phyloP scores from a whole-genome alignment of 2,113 vertebrate genomes.

The Oriolus oriolus region DNA sequence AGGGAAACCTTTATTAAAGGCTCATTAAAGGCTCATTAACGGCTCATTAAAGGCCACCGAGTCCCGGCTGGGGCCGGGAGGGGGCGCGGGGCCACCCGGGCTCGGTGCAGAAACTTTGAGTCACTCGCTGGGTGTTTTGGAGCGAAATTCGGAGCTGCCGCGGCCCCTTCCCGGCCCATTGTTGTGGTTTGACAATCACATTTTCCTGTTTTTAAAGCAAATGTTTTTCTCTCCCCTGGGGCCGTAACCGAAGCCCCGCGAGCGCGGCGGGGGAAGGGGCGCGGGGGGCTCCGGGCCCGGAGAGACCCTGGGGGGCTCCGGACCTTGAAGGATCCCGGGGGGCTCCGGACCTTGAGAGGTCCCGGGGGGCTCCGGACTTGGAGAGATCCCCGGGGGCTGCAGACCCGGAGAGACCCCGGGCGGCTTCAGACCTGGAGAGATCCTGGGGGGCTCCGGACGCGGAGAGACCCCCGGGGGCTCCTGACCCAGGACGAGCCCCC shows the following conservation, averaged over 20 bases:
- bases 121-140: background rate
- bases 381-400: background rate
- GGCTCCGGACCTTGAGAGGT: rapidly evolving
- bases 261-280: background rate
- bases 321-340: rapidly evolving
- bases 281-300: rapidly evolving
- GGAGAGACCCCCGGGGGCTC: rapidly evolving
- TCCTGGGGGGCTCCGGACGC: too few relatives aligned
- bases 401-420: rapidly evolving
- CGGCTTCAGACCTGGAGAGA: too few relatives aligned
- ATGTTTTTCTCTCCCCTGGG: conserved; percentile 31
- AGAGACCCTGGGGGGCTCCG: rapidly evolving
- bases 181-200: conserved; percentile 71
- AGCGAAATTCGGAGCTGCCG: conserved; percentile 11
- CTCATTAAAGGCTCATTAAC: background rate
- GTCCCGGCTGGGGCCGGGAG: background rate
- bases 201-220: conserved; percentile 64
- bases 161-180: conserved; percentile 43
- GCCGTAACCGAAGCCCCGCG: background rate
- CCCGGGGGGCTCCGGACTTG: rapidly evolving
- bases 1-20: too few relatives aligned
- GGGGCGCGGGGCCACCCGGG: background rate
- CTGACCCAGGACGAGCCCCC: background rate
- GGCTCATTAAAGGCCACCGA: background rate
- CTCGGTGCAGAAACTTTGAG: background rate